These are phyloP conservation scores for Zophobas atratus DNA, from an alignment of 1,140 invertebrate genomes.

Conservation along the genomic window DNA sequence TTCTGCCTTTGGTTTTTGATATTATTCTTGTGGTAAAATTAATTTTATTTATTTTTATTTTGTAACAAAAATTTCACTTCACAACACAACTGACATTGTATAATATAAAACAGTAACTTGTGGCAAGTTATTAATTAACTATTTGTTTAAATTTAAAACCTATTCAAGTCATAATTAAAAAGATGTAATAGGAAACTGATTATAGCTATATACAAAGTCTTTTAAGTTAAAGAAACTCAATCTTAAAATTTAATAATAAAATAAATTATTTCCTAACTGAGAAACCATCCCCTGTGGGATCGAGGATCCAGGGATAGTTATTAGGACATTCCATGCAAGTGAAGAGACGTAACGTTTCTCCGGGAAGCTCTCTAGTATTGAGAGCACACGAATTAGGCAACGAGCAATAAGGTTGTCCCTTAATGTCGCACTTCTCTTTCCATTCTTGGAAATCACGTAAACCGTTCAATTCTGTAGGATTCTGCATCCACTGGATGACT, in stretches of 20 bases:
- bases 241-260: constrained; percentile 46
- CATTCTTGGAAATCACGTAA: constrained; percentile 94
- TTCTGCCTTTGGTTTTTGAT: no score
- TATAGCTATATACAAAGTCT: constrained; percentile 50
- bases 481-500: constrained; percentile 98
- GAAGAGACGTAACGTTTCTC: constrained; percentile 92
- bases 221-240: constrained; percentile 38
- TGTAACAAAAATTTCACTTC: constrained; percentile 23
- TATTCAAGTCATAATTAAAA: not conserved
- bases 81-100: constrained; percentile 32
- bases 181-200: constrained; percentile 39
- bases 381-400: constrained; percentile 92
- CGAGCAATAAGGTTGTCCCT: constrained; percentile 93
- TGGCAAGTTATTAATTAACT: constrained; percentile 31
- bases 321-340: constrained; percentile 97
- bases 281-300: constrained; percentile 95
- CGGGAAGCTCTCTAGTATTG: constrained; percentile 91
- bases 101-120: constrained; percentile 12
- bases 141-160: constrained; percentile 20
- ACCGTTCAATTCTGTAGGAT: constrained; percentile 89
- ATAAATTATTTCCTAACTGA: constrained; percentile 80
- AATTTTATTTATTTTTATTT: not conserved
- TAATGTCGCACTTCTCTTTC: constrained; percentile 97
- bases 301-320: constrained; percentile 95
- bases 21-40: no score